These are phyloP conservation scores for Acleris literana DNA, from an alignment of 2,888 invertebrate genomes.

Conservation along the genomic window DNA sequence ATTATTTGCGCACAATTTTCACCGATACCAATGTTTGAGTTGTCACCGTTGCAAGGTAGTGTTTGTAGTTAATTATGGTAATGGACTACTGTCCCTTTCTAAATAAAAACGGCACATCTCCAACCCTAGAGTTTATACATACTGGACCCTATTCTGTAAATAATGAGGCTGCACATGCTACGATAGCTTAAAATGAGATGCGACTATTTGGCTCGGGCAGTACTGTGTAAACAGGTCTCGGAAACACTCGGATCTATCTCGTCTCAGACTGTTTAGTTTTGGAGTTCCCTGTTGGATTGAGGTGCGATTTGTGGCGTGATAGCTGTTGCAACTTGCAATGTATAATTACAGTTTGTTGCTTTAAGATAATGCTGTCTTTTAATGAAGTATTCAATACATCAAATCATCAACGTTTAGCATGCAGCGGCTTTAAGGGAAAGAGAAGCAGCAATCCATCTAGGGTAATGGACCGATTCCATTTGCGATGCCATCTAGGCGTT, in stretches of 20 bases:
- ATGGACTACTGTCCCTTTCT: conserved; percentile 56
- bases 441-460: too few species aligned
- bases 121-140: too few species aligned
- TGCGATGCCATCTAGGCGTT: too few species aligned
- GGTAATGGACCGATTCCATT: too few species aligned
- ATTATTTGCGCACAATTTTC: conserved; percentile 69
- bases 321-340: neutral
- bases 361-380: too few species aligned
- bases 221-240: conserved; percentile 48
- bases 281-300: conserved; percentile 44
- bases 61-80: conserved; percentile 77
- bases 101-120: too few species aligned
- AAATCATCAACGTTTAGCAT: too few species aligned
- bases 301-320: neutral
- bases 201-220: too few species aligned
- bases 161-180: neutral
- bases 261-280: conserved; percentile 49
- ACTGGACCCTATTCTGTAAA: too few species aligned
- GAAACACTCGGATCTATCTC: conserved; percentile 41
- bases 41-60: conserved; percentile 65
- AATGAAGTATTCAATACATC: too few species aligned
- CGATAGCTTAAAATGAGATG: neutral
- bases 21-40: conserved; percentile 67
- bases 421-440: too few species aligned
- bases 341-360: too few species aligned